Conservation (phyloP, 2,113 vertebrate genomes). For the Mesoclemmys tuberculata region DNA sequence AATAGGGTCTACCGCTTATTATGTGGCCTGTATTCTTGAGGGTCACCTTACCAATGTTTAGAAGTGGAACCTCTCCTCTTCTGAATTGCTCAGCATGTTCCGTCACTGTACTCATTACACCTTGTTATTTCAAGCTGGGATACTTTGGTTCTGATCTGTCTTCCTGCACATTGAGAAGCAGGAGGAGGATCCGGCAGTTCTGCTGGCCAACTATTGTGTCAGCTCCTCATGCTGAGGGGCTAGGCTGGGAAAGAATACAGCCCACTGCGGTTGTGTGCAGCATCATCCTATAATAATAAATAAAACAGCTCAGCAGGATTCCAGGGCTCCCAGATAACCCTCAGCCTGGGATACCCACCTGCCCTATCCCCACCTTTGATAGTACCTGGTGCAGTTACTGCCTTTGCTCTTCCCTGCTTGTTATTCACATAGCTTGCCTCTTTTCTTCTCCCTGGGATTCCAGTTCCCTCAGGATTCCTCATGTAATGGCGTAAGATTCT, state of each 20-base stretch:
- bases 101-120: slow-evolving; percentile 1
- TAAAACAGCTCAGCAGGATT: background rate
- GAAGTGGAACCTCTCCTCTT: background rate
- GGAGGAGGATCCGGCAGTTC: slow-evolving; percentile 31
- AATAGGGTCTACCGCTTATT: background rate
- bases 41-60: background rate
- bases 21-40: background rate
- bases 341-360: background rate
- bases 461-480: too few relatives aligned
- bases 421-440: too few relatives aligned
- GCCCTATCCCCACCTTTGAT: background rate
- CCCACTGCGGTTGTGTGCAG: background rate
- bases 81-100: slow-evolving; percentile 30
- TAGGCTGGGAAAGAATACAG: slow-evolving; percentile 8
- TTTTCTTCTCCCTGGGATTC: too few relatives aligned
- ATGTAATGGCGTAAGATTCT: background rate
- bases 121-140: background rate
- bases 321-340: background rate
- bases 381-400: background rate
- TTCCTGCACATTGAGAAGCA: slow-evolving; percentile 8
- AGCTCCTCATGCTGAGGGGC: background rate
- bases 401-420: background rate
- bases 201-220: background rate
- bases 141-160: background rate
- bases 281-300: background rate